Evolutionary conservation across 2,888 invertebrate species (phyloP).

Genomic region (Drosophila testacea): DNA sequence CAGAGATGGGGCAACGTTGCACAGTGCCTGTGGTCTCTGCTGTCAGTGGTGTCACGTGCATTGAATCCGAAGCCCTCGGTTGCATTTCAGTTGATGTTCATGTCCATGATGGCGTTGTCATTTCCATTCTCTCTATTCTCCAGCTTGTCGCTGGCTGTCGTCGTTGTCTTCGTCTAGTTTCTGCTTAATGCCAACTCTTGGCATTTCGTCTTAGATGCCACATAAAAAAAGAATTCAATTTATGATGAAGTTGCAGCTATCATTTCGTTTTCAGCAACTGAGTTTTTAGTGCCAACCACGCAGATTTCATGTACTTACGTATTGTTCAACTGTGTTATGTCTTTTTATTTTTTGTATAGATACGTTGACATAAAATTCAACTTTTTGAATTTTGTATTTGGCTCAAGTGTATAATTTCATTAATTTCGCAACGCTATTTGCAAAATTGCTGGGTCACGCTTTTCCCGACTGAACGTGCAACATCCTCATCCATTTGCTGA

Average conservation of each 20-base stretch:
- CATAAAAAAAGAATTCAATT: constrained; percentile 67
- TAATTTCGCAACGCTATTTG: constrained; percentile 44
- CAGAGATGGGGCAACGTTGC: constrained; percentile 3
- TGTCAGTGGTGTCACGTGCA: constrained; percentile 66
- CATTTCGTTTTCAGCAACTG: constrained; percentile 23
- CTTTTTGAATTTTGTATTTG: constrained; percentile 26
- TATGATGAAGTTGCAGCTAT: constrained; percentile 62
- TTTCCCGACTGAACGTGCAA: background rate
- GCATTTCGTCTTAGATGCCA: constrained; percentile 70
- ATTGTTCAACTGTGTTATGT: constrained; percentile 27
- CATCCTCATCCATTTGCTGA: constrained; percentile 16
- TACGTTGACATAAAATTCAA: constrained; percentile 28
- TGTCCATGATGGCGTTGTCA: constrained; percentile 47
- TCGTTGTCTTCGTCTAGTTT: constrained; percentile 45
- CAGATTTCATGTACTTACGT: constrained; percentile 53
- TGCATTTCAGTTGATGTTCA: constrained; percentile 66
- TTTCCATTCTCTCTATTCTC: constrained; percentile 47
- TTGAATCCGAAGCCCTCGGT: constrained; percentile 66
- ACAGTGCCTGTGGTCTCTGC: constrained; percentile 58
- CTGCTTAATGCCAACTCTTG: constrained; percentile 76
- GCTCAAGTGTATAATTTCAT: constrained; percentile 50
- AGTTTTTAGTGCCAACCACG: constrained; percentile 62
- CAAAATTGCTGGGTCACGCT: constrained; percentile 37
- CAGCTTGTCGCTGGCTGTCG: constrained; percentile 15
- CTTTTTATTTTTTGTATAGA: constrained; percentile 14